Evolutionary conservation across 2,113 vertebrate species (phyloP).

Genomic region (Penelope pileata): DNA sequence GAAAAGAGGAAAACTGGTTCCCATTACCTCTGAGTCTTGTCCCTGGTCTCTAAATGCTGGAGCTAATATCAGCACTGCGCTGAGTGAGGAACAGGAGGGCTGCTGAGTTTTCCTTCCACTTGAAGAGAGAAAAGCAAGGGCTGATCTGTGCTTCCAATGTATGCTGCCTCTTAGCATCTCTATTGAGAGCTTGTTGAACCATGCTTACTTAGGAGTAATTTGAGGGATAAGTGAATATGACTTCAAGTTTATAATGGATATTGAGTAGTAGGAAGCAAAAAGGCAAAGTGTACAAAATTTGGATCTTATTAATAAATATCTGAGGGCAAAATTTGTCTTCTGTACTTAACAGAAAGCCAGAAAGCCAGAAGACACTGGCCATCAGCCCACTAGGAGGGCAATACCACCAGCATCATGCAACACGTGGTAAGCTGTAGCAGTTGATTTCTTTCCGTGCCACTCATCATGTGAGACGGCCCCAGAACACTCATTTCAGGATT

Average conservation of each 20-base stretch:
- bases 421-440: not conserved
- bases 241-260: not conserved
- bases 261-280: not conserved
- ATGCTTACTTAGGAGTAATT: not conserved
- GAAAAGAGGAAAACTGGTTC: not conserved
- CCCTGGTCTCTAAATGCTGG: not conserved
- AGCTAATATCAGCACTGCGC: accelerated
- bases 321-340: not conserved
- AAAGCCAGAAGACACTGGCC: not conserved
- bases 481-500: conserved; percentile 46
- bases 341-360: conserved; percentile 7
- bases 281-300: not conserved
- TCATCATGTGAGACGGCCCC: not conserved
- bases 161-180: not conserved
- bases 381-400: not conserved
- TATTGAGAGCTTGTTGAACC: not conserved
- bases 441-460: conserved; percentile 19
- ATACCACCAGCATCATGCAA: not conserved
- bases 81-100: not conserved
- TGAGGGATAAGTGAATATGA: not conserved
- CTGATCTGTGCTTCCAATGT: accelerated
- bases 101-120: not conserved
- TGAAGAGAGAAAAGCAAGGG: not conserved
- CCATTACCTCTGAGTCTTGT: not conserved
- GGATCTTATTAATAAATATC: not conserved